A percentile compares a stretch with the other conserved stretches of the same genome.
phyloP scores from a whole-genome alignment of 2,888 invertebrate species.

The Thalpophila matura region DNA sequence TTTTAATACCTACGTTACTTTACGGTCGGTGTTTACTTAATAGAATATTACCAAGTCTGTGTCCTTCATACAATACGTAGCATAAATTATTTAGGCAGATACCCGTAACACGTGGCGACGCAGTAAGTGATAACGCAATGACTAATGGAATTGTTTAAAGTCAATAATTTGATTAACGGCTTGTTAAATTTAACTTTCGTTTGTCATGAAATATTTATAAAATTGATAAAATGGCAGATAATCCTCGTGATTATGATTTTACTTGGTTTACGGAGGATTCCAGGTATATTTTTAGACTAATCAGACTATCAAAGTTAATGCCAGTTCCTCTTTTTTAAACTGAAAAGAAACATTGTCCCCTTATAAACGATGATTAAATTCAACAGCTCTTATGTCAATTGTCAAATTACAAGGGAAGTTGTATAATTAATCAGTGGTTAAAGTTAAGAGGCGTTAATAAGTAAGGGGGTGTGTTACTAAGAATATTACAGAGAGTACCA shows the following conservation, averaged over 20 bases:
- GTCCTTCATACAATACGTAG: neutral
- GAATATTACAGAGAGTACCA: too few relatives aligned
- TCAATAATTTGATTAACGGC: constrained; percentile 6
- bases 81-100: neutral
- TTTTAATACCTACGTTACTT: too few relatives aligned
- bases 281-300: constrained; percentile 17
- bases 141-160: neutral
- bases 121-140: neutral
- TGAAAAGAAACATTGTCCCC: neutral
- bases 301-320: constrained; percentile 14
- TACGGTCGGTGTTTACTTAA: neutral
- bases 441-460: too few relatives aligned
- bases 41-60: constrained; percentile 1
- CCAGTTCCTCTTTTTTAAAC: neutral
- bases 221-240: neutral
- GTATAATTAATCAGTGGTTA: too few relatives aligned
- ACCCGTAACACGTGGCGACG: constrained; percentile 1
- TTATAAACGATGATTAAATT: too few relatives aligned
- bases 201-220: constrained; percentile 1
- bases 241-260: neutral
- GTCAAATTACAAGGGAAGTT: too few relatives aligned
- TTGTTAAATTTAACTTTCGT: constrained; percentile 7
- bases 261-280: neutral
- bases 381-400: too few relatives aligned
- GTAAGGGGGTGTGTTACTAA: too few relatives aligned